Evolutionary conservation across 1,140 invertebrate species (phyloP).

Genomic region (Chymomyza costata): DNA sequence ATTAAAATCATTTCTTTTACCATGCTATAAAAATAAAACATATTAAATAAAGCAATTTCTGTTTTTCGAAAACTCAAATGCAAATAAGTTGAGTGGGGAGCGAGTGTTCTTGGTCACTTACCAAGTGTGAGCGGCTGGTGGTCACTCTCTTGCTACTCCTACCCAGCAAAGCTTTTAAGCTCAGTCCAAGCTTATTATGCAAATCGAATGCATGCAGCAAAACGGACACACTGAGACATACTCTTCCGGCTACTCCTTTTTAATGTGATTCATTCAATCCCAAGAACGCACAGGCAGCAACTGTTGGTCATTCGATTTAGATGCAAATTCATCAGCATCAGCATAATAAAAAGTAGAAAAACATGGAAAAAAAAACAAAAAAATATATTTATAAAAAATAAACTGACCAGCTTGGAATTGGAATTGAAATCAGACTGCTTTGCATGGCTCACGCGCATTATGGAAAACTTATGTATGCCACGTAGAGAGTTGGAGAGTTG

Average conservation of each 20-base stretch:
- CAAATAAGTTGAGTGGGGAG: constrained; percentile 1
- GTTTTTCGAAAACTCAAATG: constrained; percentile 4
- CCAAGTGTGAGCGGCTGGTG: too few relatives aligned
- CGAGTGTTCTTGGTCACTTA: constrained; percentile 2
- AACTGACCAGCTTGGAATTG: not conserved
- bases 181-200: constrained; percentile 57
- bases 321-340: constrained; percentile 71
- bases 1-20: too few relatives aligned
- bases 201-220: constrained; percentile 45
- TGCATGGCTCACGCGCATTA: too few relatives aligned
- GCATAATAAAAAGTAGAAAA: constrained; percentile 39
- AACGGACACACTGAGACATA: constrained; percentile 29
- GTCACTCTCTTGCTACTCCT: too few relatives aligned
- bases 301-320: constrained; percentile 59
- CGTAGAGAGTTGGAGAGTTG: too few relatives aligned
- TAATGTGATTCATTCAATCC: constrained; percentile 32
- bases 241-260: constrained; percentile 62
- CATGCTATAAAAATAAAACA: not conserved
- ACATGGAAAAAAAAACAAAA: constrained; percentile 46
- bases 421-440: too few relatives aligned
- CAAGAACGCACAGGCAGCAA: not conserved
- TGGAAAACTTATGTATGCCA: too few relatives aligned
- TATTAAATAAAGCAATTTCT: constrained; percentile 11
- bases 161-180: constrained; percentile 43
- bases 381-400: constrained; percentile 3